These are phyloP conservation scores for Megalurothrips usitatus DNA, from an alignment of 2,888 invertebrate species.

Conservation along the genomic window DNA sequence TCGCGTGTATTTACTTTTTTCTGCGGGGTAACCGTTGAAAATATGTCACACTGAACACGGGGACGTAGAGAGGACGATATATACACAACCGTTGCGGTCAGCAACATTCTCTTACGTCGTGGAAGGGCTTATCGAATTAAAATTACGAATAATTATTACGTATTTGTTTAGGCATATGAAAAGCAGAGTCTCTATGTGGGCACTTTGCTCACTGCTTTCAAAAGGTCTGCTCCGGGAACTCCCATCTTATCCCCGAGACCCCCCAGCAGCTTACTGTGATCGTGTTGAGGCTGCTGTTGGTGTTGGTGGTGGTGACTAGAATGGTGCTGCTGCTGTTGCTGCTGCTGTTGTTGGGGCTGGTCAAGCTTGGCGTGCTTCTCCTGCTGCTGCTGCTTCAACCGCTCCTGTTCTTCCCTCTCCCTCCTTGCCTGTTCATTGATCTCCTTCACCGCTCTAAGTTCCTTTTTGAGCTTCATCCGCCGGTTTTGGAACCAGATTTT, in stretches of 20 bases:
- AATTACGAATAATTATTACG: conserved; percentile 20
- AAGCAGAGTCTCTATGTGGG: conserved; percentile 58
- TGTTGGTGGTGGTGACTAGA: conserved; percentile 39
- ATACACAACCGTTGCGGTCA: background rate
- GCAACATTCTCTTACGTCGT: conserved; percentile 33
- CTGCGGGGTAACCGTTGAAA: conserved; percentile 18
- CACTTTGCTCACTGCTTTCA: conserved; percentile 67
- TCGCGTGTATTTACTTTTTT: conserved; percentile 20
- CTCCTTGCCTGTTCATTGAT: conserved; percentile 90
- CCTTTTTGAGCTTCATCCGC: conserved; percentile 42
- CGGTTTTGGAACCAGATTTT: conserved; percentile 94
- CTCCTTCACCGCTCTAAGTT: conserved; percentile 62
- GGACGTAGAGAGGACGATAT: conserved; percentile 9
- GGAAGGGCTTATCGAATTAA: background rate
- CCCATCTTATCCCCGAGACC: conserved; percentile 59
- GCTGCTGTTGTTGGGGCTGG: conserved; percentile 45
- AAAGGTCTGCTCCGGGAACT: conserved; percentile 62
- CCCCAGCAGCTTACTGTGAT: conserved; percentile 44
- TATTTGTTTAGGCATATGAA: conserved; percentile 18
- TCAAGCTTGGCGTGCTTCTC: conserved; percentile 71
- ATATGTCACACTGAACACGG: background rate
- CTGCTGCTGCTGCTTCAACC: conserved; percentile 80
- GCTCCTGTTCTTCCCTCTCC: conserved; percentile 84
- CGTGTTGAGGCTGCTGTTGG: conserved; percentile 45
- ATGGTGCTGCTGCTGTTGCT: conserved; percentile 40